A percentile compares a stretch with the other conserved stretches of the same genome.
Conservation (phyloP, 2,797 vertebrate genomes). For the Tragopan temminckii region DNA sequence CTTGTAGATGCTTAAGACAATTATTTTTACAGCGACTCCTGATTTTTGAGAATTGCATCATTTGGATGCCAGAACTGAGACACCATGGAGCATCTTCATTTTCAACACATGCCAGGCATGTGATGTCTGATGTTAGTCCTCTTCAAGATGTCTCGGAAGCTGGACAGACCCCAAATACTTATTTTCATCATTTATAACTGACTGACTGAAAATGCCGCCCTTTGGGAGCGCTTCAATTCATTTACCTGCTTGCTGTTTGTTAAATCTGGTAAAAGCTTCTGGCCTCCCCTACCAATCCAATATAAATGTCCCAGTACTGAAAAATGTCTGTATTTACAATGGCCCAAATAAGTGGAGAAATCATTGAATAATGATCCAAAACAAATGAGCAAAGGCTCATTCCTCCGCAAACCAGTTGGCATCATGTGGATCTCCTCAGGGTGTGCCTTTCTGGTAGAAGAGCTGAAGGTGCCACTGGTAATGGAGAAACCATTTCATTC, state of each 20-base stretch:
- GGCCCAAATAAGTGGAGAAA: neutral
- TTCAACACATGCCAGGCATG: neutral
- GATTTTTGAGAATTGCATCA: neutral
- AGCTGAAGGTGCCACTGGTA: constrained; percentile 75
- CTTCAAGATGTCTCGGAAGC: neutral
- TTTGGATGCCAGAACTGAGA: neutral
- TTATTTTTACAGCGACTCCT: neutral
- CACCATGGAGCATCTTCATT: neutral
- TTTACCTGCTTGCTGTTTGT: neutral
- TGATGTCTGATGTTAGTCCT: neutral
- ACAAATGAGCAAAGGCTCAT: too few relatives aligned
- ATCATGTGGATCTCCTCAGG: too few relatives aligned
- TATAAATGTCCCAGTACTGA: neutral
- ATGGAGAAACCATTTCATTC: constrained; percentile 75
- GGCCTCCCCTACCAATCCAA: neutral
- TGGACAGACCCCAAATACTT: neutral
- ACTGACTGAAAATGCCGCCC: neutral
- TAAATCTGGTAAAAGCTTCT: neutral
- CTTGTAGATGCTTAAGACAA: neutral
- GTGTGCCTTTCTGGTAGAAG: constrained; percentile 74
- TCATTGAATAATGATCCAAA: neutral
- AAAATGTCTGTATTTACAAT: neutral
- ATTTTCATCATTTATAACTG: neutral
- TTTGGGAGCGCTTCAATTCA: neutral
- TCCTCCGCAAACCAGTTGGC: constrained; percentile 23